Conservation (phyloP, 2,113 vertebrate genomes). For the Turnix velox region DNA sequence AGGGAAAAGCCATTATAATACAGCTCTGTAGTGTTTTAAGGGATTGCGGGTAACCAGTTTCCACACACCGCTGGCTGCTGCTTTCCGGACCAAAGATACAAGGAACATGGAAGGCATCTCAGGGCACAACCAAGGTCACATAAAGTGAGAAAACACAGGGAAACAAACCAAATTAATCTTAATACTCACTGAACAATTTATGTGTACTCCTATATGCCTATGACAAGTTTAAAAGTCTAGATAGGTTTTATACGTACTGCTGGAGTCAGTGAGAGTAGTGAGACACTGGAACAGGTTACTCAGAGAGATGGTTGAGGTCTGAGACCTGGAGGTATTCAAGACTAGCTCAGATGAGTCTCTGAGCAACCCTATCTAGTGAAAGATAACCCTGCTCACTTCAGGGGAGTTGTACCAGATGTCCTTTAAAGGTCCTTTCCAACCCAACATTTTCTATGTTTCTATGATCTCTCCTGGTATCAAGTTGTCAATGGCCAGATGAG, state of each 20-base stretch:
- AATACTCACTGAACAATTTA: not conserved
- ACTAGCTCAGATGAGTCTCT: too few relatives aligned
- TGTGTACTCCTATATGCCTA: not conserved
- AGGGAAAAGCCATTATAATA: not conserved
- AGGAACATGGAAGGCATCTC: not conserved
- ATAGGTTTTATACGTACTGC: not conserved
- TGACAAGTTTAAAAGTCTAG: not conserved
- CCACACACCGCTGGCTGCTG: not conserved
- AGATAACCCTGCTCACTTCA: too few relatives aligned
- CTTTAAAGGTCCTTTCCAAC: too few relatives aligned
- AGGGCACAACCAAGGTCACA: accelerated
- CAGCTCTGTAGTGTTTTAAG: not conserved
- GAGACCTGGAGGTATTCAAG: too few relatives aligned
- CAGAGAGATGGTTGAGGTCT: too few relatives aligned
- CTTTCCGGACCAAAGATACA: not conserved
- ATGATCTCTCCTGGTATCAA: not conserved
- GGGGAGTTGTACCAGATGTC: too few relatives aligned
- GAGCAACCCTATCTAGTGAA: too few relatives aligned
- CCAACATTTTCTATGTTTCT: too few relatives aligned
- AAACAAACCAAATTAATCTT: not conserved
- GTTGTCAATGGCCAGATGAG: not conserved
- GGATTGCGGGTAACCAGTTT: not conserved
- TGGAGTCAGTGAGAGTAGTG: not conserved
- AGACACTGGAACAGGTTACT: too few relatives aligned
- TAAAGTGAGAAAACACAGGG: not conserved